Base-by-base conservation (phyloP, 2,888 invertebrate species). In the Rhyacophila evoluta region DNA sequence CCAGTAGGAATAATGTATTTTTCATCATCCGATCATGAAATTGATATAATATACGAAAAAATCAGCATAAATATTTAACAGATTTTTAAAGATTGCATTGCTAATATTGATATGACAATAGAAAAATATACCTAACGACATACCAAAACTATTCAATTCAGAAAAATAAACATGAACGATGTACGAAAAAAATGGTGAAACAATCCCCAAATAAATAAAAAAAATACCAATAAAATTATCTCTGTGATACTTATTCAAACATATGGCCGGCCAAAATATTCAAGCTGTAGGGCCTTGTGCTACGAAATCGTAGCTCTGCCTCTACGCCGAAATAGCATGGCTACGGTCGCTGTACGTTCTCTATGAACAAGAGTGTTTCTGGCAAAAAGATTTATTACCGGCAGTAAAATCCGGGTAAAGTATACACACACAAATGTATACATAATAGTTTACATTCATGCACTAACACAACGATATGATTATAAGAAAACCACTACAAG, bases 321-420 rank as follows among this genome's bases (percentile, higher is more conserved):
- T 55, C 55, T 55, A 55, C 55, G 19, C 8, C 55, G 10, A 8
- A 25, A 6, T 6, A 55, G 55, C 55, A 15, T 55, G 15, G 19
- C 10, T 55, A 25, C 55, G 55, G 8, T 55, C 55, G 41, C 29
- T 33, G 4, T 33, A 33, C 29, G 29, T 33, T 55, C 19, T 41
- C 41, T 38, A 55, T 19, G 70, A 29, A 78, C 78, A 68, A 33
- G 78, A 73, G 75, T 75, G 75, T 68, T 68, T 67, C 75, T 75
- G 75, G 78, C 78, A 55, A 72, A 73, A 78, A 78, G 78, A 78
- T 78, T 78, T 78, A 78, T 78, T 74, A 33, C 78, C 70, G 78
- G 33, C 78, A 74, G 68, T 78, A 78, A 78, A 78, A 78, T 78
- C 78, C 78, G 68, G 41, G 69, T 27, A 33, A 72, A 41, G 77